phyloP scores from a whole-genome alignment of 2,113 vertebrate species.

The Leptobrachium leishanense region DNA sequence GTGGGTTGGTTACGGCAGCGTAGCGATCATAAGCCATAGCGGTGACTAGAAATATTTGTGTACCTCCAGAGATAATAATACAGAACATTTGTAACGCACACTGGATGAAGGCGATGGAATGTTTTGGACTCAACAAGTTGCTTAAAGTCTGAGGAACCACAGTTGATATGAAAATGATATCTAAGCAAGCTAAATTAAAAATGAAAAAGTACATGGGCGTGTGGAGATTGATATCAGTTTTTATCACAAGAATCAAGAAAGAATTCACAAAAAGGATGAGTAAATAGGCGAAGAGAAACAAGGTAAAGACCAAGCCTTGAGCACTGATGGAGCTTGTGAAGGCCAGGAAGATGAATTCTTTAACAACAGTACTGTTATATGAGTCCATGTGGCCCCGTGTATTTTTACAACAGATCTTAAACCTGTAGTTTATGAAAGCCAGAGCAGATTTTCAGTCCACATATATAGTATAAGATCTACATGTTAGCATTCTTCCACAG shows the following conservation, averaged over 20 bases:
- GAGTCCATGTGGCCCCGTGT: neutral
- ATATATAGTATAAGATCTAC: too few species aligned
- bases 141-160: conserved; percentile 55
- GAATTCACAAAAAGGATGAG: conserved; percentile 48
- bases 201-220: conserved; percentile 57
- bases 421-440: too few species aligned
- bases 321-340: conserved; percentile 45
- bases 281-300: conserved; percentile 46
- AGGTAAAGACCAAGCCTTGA: conserved; percentile 37
- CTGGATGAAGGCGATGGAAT: conserved; percentile 42
- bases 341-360: conserved; percentile 52
- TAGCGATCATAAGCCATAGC: conserved; percentile 57
- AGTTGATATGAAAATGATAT: conserved; percentile 55
- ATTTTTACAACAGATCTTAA: neutral
- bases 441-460: too few species aligned
- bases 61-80: conserved; percentile 52
- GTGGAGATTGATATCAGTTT: conserved; percentile 47
- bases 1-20: conserved; percentile 52
- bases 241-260: conserved; percentile 48
- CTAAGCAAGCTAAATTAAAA: conserved; percentile 51
- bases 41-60: conserved; percentile 54
- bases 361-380: neutral
- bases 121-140: conserved; percentile 33
- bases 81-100: conserved; percentile 56
- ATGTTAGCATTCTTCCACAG: too few species aligned